A percentile compares a stretch with the other conserved stretches of the same genome.
Evolutionary conservation across 2,113 vertebrate species (phyloP).

Genomic region (Dasyprocta punctata): DNA sequence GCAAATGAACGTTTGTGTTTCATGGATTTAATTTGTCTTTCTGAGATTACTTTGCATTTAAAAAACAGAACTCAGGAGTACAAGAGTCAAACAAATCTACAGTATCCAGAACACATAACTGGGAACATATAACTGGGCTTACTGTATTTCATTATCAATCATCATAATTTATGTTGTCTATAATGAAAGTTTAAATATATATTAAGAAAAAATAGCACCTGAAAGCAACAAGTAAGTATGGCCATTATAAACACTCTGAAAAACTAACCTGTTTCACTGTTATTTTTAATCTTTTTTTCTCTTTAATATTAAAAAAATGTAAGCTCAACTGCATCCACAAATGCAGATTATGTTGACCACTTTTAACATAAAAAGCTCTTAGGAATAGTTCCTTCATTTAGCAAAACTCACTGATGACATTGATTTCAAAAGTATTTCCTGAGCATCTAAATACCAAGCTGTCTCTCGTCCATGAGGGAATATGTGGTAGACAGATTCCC

Average conservation of each 20-base stretch:
- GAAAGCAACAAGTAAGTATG: not conserved
- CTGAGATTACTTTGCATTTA: no score
- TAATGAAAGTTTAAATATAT: not conserved
- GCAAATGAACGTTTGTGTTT: constrained; percentile 61
- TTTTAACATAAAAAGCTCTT: not conserved
- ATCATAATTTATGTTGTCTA: not conserved
- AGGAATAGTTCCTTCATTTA: no score
- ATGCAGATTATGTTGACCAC: not conserved
- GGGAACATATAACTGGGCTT: no score
- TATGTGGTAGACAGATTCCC: not conserved
- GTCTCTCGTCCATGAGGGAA: not conserved
- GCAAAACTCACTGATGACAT: not conserved
- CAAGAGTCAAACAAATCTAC: not conserved
- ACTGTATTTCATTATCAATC: not conserved
- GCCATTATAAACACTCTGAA: not conserved
- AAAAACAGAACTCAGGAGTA: not conserved
- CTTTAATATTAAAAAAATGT: not conserved
- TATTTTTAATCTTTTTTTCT: not conserved
- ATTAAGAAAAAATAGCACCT: not conserved
- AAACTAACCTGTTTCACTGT: not conserved
- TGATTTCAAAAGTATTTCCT: not conserved
- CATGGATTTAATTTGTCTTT: no score
- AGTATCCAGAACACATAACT: not conserved
- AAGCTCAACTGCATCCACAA: not conserved
- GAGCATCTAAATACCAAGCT: not conserved